Base-by-base conservation (phyloP, 2,797 vertebrate genomes). In the Onychomys arenicola region DNA sequence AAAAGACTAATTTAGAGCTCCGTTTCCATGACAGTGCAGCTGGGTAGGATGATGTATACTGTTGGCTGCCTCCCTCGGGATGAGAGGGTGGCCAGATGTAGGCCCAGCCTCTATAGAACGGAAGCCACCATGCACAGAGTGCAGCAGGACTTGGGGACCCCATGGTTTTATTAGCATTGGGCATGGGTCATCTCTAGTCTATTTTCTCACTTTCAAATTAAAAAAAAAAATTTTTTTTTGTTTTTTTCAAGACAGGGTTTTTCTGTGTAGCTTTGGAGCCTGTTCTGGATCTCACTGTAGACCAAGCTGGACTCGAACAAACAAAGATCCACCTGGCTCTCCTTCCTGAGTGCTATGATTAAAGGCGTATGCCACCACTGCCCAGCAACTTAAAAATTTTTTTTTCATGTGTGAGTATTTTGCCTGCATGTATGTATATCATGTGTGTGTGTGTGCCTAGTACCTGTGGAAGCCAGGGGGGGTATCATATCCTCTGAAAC, bases 111-210 rank as follows among this genome's bases (percentile, higher is more conserved):
- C 77, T 73, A 69, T 34, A 73, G 23, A 85, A 40, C 43, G 40
- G 89, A 77, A 63, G 29, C 25, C 19, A 27, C 23, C 13, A 0
- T 1, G 2, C 10, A 10, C 3, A n/a, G 52, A 11, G 69, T 7
- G 17, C 25, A 32, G 65, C 37, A 49, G 14, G 43, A 46, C 69
- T 57, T n/a, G 32, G 65, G 29, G 29, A 49, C 12, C 2, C 12
- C 1, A 0, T 4, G 43, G 46, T 27, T 61, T n/a, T 19, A 43
- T 21, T 21, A 34, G 10, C 34, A 9, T 3, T 0, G 32, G 63
- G 3, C 34, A 11, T 13, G n/a, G 61, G 46, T 17, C 27, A 23
- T 49, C 21, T 61, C 52, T 23, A 21, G 1, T 61, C 19, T 25
- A 21, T 14, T 81, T 75, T 73, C 43, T 83, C 16, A 49, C 6